phyloP scores from a whole-genome alignment of 2,797 vertebrate species.

The Apodemus agrarius region DNA sequence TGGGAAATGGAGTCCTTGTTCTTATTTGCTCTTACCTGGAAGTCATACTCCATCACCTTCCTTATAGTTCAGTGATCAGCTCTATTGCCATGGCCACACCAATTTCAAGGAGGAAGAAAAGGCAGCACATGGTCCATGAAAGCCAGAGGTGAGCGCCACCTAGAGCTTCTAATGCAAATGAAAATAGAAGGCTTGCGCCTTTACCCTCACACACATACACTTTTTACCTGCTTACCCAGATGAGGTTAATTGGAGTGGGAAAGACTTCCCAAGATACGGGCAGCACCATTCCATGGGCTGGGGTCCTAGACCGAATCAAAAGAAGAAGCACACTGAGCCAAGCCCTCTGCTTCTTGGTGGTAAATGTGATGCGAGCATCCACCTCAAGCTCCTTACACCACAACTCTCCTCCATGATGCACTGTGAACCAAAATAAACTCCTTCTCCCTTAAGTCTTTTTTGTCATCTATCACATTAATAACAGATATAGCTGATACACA shows the following conservation, averaged over 20 bases:
- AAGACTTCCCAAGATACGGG: background rate
- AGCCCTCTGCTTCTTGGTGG: background rate
- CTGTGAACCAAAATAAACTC: background rate
- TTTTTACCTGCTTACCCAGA: background rate
- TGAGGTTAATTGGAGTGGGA: background rate
- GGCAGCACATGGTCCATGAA: background rate
- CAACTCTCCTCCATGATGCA: background rate
- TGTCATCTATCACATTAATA: background rate
- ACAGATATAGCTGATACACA: background rate
- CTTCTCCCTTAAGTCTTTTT: background rate
- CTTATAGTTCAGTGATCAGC: background rate
- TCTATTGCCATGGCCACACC: background rate
- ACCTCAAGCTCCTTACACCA: background rate
- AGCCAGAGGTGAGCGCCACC: background rate
- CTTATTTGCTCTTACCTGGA: background rate
- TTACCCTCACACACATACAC: background rate
- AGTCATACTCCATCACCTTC: background rate
- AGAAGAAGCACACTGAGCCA: background rate
- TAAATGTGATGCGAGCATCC: background rate
- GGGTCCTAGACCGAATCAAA: background rate
- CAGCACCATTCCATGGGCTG: background rate
- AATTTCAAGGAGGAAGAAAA: slow-evolving; percentile 29
- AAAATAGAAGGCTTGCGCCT: background rate
- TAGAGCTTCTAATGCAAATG: background rate
- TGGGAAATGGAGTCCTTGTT: background rate